Evolutionary conservation across 2,888 invertebrate species (phyloP).

Genomic region (Odontocolon sp.): DNA sequence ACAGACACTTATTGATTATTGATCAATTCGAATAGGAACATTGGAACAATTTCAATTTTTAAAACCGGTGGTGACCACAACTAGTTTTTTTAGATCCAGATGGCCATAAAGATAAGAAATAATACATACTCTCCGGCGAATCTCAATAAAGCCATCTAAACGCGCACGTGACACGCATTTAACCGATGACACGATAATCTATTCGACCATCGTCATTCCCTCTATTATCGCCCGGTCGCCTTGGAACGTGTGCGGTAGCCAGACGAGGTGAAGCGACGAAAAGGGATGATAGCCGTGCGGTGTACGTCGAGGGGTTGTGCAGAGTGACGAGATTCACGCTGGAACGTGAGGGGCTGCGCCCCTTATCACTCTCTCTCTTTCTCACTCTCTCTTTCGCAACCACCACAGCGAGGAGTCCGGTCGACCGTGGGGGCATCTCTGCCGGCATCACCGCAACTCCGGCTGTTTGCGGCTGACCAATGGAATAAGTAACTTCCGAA

Average conservation of each 20-base stretch:
- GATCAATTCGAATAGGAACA: no score
- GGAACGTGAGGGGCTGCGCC: background rate
- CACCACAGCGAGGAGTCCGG: background rate
- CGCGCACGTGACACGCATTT: background rate
- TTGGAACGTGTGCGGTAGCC: background rate
- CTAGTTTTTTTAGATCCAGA: no score
- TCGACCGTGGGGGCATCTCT: conserved; percentile 20
- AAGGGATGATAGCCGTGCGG: background rate
- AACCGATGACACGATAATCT: conserved; percentile 23
- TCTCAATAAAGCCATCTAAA: conserved; percentile 8
- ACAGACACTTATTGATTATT: no score
- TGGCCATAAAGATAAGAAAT: no score
- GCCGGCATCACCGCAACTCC: conserved; percentile 26
- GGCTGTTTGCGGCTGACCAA: conserved; percentile 54
- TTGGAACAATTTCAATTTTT: no score
- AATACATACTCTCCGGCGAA: background rate
- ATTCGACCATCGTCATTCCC: conserved; percentile 10
- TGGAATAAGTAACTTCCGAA: conserved; percentile 54
- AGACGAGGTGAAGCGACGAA: background rate
- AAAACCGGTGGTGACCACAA: no score
- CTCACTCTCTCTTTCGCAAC: background rate
- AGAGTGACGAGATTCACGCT: conserved; percentile 5
- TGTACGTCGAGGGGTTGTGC: background rate
- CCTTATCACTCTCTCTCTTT: background rate
- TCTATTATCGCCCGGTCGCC: conserved; percentile 6